phyloP scores from a whole-genome alignment of 1,140 invertebrate genomes.

The Luehdorfia chinensis region DNA sequence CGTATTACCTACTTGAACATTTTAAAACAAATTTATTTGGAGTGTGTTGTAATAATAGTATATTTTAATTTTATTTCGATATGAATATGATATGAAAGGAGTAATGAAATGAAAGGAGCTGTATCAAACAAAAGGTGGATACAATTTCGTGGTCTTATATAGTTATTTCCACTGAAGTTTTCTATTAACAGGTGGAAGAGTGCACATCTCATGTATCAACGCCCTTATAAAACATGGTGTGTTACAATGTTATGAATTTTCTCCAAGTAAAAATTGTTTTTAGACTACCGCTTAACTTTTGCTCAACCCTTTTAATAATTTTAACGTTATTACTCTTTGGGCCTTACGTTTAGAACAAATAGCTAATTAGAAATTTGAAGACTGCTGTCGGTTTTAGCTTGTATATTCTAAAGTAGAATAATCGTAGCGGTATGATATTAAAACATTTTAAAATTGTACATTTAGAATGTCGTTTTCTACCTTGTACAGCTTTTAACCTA shows the following conservation, averaged over 20 bases:
- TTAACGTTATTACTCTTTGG: background rate
- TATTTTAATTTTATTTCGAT: too few relatives aligned
- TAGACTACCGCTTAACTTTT: constrained; percentile 7
- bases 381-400: constrained; percentile 4
- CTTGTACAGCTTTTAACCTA: too few relatives aligned
- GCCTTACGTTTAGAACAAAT: constrained; percentile 4
- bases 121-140: too few relatives aligned
- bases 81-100: too few relatives aligned
- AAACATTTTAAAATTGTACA: background rate
- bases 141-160: too few relatives aligned
- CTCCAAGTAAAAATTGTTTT: constrained; percentile 22
- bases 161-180: constrained; percentile 9
- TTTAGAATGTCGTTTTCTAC: too few relatives aligned
- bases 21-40: too few relatives aligned
- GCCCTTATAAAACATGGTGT: constrained; percentile 60
- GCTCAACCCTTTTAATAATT: background rate
- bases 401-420: background rate
- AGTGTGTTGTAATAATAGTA: too few relatives aligned
- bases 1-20: too few relatives aligned
- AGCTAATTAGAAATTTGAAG: constrained; percentile 4
- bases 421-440: constrained; percentile 9
- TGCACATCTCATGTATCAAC: constrained; percentile 43
- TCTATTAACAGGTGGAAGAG: constrained; percentile 53
- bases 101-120: too few relatives aligned
- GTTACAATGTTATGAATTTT: constrained; percentile 46